Percentiles rank a stretch among this genome's conserved stretches.
Conservation (phyloP, 2,797 vertebrate species). For the Notoglanidium macrostoma region DNA sequence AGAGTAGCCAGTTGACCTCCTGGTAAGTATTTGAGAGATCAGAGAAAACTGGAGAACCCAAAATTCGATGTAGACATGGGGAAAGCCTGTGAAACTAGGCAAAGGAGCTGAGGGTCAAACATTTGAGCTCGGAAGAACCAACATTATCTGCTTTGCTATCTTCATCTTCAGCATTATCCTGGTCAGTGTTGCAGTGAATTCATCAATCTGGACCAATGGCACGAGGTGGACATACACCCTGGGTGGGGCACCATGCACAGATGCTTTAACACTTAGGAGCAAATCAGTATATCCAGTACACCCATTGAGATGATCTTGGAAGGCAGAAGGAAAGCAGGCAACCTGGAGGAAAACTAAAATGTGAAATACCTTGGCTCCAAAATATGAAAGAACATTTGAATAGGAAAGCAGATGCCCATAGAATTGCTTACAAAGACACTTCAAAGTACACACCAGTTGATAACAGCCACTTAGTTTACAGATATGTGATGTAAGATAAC, state of each 20-base stretch:
- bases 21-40: background rate
- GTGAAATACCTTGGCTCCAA: background rate
- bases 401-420: background rate
- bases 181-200: background rate
- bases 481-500: conserved; percentile 23
- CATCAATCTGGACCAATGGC: background rate
- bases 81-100: background rate
- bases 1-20: background rate
- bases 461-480: conserved; percentile 2
- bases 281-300: background rate
- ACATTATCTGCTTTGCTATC: background rate
- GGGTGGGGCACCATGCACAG: background rate
- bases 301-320: background rate
- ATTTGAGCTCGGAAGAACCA: background rate
- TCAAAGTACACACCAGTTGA: conserved; percentile 7
- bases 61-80: background rate
- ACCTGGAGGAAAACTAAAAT: background rate
- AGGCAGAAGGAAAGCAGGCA: background rate
- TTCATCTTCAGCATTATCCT: background rate
- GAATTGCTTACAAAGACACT: conserved; percentile 2
- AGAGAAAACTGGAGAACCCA: background rate
- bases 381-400: background rate
- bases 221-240: background rate
- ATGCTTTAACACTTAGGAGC: background rate
- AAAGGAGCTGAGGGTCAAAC: background rate